Base-by-base conservation (phyloP, 1,140 invertebrate genomes). In the Trachymyrmex cornetzi region DNA sequence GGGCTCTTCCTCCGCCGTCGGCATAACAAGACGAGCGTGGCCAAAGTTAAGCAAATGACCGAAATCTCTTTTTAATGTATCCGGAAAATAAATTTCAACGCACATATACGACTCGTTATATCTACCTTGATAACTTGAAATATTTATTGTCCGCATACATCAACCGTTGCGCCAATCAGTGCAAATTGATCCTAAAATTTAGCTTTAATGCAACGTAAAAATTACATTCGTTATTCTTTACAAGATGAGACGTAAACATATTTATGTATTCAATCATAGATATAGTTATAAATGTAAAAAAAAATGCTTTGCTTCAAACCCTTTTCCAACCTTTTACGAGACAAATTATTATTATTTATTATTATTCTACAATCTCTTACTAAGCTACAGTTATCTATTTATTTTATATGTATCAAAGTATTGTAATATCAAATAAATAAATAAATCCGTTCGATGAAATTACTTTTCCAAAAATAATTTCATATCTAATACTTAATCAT, bases 1-100 rank as follows among this genome's bases (percentile, higher is more conserved):
- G 79, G 79, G 87, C 85, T 81, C 81, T 71, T 88, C 61, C 72
- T 85, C 50, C 64, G 59, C 27, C 53, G 27, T 11, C 9, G 66
- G 12, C 34, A 16, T 44, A 22, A 50, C 53, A n/a, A 16, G 66
- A 71, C 19, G n/a, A 22, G 30, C 27, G 27, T 24, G n/a, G 19
- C 16, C 38, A 2, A 27, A 59, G 14, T 59, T 61, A 61, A 55
- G 14, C 38, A 22, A 71, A 82, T 22, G 67, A 82, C 80, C 55
- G 38, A 82, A 74, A 82, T 74, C 53, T 48, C 34, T n/a, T 44
- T 38, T 82, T 34, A 14, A n/a, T 44, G 44, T 22, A 4, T 9
- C 34, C 53, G 66, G 53, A 59, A 72, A 27, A 30, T n/a, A 44
- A 71, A 72, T 44, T 27, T 72, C 53, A 24, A 48, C 34, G 24